These are phyloP conservation scores for Plagodis dolabraria DNA, from an alignment of 2,888 invertebrate genomes.

Conservation along the genomic window DNA sequence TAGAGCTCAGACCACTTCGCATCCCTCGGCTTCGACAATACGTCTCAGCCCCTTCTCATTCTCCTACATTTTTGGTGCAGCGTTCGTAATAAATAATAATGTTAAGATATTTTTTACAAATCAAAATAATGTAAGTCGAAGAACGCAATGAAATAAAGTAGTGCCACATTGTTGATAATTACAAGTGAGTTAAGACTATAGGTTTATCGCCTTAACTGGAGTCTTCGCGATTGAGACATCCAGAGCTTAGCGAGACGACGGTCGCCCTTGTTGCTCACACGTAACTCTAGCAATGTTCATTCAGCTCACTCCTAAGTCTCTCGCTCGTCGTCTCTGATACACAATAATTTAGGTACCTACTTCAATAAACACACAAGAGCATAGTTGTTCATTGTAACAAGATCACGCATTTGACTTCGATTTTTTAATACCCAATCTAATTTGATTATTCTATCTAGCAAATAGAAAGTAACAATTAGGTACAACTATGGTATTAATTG, in stretches of 20 bases:
- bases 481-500: conserved; percentile 73
- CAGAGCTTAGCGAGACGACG: conserved; percentile 6
- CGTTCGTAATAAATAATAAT: conserved; percentile 68
- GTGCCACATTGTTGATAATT: conserved; percentile 31
- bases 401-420: conserved; percentile 71
- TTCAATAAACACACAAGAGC: conserved; percentile 49
- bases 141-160: conserved; percentile 35
- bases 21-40: conserved; percentile 22
- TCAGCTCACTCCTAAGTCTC: conserved; percentile 28
- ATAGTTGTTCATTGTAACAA: conserved; percentile 53
- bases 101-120: conserved; percentile 53
- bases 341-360: conserved; percentile 40
- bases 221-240: neutral
- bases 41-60: conserved; percentile 38
- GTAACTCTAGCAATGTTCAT: conserved; percentile 17
- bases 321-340: conserved; percentile 24
- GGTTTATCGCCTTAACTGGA: conserved; percentile 11
- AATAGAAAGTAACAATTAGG: conserved; percentile 84
- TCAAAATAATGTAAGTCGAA: conserved; percentile 45
- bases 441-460: conserved; percentile 85
- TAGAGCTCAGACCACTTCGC: conserved; percentile 41
- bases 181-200: conserved; percentile 23
- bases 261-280: conserved; percentile 11
- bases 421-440: conserved; percentile 78
- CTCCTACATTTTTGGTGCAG: conserved; percentile 59